Conservation (phyloP, 2,888 invertebrate genomes). For the Nomada fabriciana region DNA sequence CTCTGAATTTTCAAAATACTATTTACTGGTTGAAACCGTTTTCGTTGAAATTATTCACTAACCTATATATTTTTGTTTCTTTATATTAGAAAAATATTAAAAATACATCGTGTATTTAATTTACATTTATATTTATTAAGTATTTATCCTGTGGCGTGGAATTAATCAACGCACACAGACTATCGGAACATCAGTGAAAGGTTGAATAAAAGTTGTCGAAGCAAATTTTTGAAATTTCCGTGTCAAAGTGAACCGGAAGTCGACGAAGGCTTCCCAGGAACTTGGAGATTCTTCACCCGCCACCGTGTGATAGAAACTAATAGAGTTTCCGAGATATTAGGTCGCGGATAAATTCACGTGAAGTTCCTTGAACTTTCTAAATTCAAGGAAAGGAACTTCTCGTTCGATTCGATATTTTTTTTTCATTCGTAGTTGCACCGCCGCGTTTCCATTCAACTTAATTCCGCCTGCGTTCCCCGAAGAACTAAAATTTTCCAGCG, state of each 20-base stretch:
- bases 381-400: background rate
- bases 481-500: background rate
- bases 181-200: background rate
- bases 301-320: slow-evolving; percentile 1
- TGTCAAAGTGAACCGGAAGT: slow-evolving; percentile 6
- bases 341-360: slow-evolving; percentile 2
- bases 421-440: too few species aligned
- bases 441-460: background rate
- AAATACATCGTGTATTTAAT: too few species aligned
- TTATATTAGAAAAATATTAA: too few species aligned
- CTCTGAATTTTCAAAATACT: too few species aligned
- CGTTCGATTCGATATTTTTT: slow-evolving; percentile 10
- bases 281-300: background rate
- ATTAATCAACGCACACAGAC: too few species aligned
- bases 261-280: background rate
- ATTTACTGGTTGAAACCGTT: too few species aligned
- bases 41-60: too few species aligned
- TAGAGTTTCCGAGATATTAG: background rate
- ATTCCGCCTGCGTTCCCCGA: background rate
- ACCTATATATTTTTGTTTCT: too few species aligned
- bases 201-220: background rate
- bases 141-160: too few species aligned
- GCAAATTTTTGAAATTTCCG: background rate
- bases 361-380: slow-evolving; percentile 13
- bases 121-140: too few species aligned